phyloP scores from a whole-genome alignment of 1,140 invertebrate species.

The Panulirus ornatus region DNA sequence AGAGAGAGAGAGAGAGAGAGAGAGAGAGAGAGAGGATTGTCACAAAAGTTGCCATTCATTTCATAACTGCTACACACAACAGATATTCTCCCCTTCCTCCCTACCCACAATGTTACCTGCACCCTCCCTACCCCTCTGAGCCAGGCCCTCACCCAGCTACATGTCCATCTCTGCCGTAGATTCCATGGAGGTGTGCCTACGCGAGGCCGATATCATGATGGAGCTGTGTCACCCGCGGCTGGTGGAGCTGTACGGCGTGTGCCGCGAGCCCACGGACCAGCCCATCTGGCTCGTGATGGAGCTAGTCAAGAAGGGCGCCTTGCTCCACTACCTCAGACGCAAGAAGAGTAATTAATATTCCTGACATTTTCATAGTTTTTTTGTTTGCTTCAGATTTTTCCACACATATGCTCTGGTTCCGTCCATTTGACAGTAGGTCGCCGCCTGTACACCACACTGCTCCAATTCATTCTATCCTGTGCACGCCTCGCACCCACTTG shows the following conservation, averaged over 20 bases:
- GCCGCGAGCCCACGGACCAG: background rate
- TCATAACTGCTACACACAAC: no score
- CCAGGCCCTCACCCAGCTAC: no score
- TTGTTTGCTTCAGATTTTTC: no score
- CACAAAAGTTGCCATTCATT: no score
- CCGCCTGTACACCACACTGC: no score
- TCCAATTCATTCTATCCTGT: no score
- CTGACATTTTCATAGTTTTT: no score
- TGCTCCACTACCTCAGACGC: background rate
- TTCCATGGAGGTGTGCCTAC: conserved; percentile 5
- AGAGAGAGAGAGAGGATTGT: background rate
- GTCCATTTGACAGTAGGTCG: no score
- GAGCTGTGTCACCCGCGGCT: conserved; percentile 3
- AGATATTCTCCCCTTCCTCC: background rate
- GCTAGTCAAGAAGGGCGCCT: conserved; percentile 12
- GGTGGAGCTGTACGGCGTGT: conserved; percentile 24
- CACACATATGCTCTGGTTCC: no score
- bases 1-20: background rate
- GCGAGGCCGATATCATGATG: background rate
- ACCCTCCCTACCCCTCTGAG: no score
- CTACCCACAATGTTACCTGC: background rate
- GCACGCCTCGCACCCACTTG: no score
- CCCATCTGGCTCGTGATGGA: conserved; percentile 18
- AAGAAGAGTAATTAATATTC: background rate
- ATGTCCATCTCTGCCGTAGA: background rate